Evolutionary conservation across 2,888 invertebrate species (phyloP).

Genomic region (Cephus nigrinus): DNA sequence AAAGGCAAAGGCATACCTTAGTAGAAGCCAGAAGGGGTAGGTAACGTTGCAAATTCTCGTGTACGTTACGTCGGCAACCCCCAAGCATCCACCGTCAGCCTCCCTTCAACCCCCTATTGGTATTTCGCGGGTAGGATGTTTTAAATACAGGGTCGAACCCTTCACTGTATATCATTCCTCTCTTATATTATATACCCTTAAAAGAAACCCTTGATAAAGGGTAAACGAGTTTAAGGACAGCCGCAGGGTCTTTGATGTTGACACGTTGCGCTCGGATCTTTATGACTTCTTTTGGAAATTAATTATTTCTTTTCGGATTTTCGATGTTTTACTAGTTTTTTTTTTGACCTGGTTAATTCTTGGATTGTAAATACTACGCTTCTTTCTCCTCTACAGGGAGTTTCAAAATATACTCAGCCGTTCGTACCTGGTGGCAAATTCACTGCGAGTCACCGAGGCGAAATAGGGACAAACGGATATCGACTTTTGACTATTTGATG

Average conservation of each 20-base stretch:
- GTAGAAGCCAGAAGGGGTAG: conserved; percentile 30
- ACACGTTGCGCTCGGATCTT: conserved; percentile 11
- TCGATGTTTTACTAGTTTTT: neutral
- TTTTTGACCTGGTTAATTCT: neutral
- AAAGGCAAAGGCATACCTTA: conserved; percentile 66
- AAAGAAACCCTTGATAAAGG: conserved; percentile 51
- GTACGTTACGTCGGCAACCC: conserved; percentile 28
- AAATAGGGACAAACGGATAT: conserved; percentile 41
- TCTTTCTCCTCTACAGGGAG: neutral
- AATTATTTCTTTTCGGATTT: neutral
- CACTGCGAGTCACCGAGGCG: conserved; percentile 18
- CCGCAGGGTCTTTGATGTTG: conserved; percentile 58
- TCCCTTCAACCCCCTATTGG: conserved; percentile 54
- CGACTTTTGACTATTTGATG: conserved; percentile 56
- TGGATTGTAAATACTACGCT: neutral
- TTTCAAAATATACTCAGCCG: neutral
- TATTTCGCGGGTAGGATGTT: conserved; percentile 63
- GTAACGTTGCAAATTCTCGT: conserved; percentile 57
- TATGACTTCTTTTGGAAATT: neutral
- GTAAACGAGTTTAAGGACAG: conserved; percentile 58
- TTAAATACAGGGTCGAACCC: conserved; percentile 53
- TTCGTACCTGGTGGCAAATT: neutral
- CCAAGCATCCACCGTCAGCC: conserved; percentile 16
- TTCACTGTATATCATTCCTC: neutral
- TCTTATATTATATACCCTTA: neutral